A percentile compares a stretch with the other conserved stretches of the same genome.
Evolutionary conservation across 2,113 vertebrate genomes (phyloP).

Genomic region (Cromileptes altivelis): DNA sequence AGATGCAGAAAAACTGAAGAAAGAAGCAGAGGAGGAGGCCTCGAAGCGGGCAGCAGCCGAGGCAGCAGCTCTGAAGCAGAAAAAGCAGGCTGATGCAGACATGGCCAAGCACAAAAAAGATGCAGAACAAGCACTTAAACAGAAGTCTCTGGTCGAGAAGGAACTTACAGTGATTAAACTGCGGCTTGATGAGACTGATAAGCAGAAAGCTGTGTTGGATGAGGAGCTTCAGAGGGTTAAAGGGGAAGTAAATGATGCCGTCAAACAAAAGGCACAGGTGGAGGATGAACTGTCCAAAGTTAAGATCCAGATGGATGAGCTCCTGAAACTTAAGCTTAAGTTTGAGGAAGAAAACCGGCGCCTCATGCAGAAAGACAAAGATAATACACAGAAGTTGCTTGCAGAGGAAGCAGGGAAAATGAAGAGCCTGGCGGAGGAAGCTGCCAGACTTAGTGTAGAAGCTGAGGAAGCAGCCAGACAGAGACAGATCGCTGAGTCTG

Average conservation of each 20-base stretch:
- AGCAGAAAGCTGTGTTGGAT: slow-evolving; percentile 92
- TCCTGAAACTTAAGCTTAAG: slow-evolving; percentile 90
- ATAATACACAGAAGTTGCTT: slow-evolving; percentile 91
- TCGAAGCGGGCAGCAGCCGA: slow-evolving; percentile 89
- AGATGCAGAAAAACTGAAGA: slow-evolving; percentile 89
- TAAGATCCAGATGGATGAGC: slow-evolving; percentile 94
- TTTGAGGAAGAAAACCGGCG: slow-evolving; percentile 93
- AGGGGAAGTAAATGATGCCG: slow-evolving; percentile 89
- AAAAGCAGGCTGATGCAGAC: slow-evolving; percentile 90
- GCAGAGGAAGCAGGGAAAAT: slow-evolving; percentile 95
- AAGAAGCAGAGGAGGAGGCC: slow-evolving; percentile 93
- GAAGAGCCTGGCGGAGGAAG: slow-evolving; percentile 94
- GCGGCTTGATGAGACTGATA: slow-evolving; percentile 93
- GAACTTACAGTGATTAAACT: slow-evolving; percentile 91
- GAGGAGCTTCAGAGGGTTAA: slow-evolving; percentile 95
- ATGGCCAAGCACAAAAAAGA: slow-evolving; percentile 95
- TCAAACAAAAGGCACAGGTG: slow-evolving; percentile 91
- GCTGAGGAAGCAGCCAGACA: slow-evolving; percentile 92
- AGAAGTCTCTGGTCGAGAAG: slow-evolving; percentile 94
- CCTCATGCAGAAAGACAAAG: slow-evolving; percentile 92
- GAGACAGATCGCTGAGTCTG: slow-evolving; percentile 89
- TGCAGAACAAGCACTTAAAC: slow-evolving; percentile 90
- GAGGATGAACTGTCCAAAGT: slow-evolving; percentile 93
- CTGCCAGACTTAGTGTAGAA: slow-evolving; percentile 89
- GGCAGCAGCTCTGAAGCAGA: slow-evolving; percentile 89